Evolutionary conservation across 2,113 vertebrate species (phyloP), one percentile per base, ranked within the genome.

Genomic region (Myodes glareolus): DNA sequence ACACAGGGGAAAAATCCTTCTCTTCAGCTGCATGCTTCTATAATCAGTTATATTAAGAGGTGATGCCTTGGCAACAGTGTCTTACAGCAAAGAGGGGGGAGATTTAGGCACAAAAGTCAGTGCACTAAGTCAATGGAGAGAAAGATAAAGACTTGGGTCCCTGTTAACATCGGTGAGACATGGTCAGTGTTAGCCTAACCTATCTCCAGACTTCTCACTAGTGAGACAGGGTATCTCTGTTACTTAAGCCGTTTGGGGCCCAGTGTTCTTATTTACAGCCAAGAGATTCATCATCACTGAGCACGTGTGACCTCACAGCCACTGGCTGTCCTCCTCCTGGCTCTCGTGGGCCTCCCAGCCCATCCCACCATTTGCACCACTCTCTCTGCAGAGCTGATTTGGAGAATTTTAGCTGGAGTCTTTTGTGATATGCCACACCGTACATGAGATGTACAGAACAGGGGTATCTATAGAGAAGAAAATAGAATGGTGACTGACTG

Each of bases 341-440:
- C 2, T 73, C 63, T 67, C 77, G 3, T 68, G 29, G 16, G 36
- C 61, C 65, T 72, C 50, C 67, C 31, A 58, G 52, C 10, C 45
- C 7, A 21, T 55, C n/a, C 65, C 31, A 78, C 23, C 11, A 67
- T 45, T 67, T 73, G 39, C 29, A 58, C 31, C 17, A 33, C 10
- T 78, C 70, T 94, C 58, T 92, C 82, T 50, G 85, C 67, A 91
- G 63, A 94, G 19, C 25, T 77, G 55, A 23, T 84, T 70, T 65
- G 82, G 88, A 84, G 19, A 84, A 78, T 73, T 58, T 52, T 89
- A 80, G 72, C 33, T 75, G 17, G 70, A 77, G 5, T 4, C 8
- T 84, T 77, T 88, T 76, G 3, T 39, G 21, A 16, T 63, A 61
- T n/a, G 81, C 58, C 50, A 47, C 25, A 25, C 12, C 55, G 81